Conservation (phyloP, 2,888 invertebrate genomes). For the Leptogaster cylindrica region DNA sequence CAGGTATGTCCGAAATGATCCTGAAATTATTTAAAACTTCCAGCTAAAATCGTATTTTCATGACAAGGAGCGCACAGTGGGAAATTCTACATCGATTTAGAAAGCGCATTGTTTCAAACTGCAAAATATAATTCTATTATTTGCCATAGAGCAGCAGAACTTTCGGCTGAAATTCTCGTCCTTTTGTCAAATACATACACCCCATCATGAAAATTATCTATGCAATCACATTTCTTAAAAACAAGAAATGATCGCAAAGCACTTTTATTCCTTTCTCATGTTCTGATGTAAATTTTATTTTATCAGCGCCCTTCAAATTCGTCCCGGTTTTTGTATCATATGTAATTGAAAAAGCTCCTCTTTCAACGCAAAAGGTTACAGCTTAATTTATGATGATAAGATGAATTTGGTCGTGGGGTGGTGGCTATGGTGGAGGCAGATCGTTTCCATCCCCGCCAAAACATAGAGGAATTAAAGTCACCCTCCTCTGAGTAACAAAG, state of each 20-base stretch:
- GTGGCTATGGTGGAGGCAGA: not conserved
- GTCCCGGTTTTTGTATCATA: not conserved
- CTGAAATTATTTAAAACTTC: constrained; percentile 12
- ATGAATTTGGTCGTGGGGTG: constrained; percentile 25
- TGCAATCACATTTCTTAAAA: no score
- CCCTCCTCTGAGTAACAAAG: not conserved
- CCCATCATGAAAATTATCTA: no score
- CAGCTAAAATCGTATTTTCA: constrained; percentile 26
- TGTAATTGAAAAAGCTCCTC: constrained; percentile 11
- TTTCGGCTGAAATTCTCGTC: not conserved
- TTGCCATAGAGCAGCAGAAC: not conserved
- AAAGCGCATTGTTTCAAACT: not conserved
- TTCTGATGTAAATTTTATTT: not conserved
- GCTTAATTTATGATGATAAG: constrained; percentile 34
- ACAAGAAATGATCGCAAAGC: not conserved
- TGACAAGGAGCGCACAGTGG: not conserved
- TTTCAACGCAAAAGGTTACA: not conserved
- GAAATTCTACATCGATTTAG: not conserved
- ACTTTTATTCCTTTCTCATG: not conserved
- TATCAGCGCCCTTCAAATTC: not conserved
- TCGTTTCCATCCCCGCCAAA: not conserved
- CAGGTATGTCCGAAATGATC: constrained; percentile 6
- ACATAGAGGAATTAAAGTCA: constrained; percentile 21
- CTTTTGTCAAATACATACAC: no score
- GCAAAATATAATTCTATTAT: not conserved